Evolutionary conservation across 2,888 invertebrate species (phyloP).

Genomic region (Calliscelio sp.): DNA sequence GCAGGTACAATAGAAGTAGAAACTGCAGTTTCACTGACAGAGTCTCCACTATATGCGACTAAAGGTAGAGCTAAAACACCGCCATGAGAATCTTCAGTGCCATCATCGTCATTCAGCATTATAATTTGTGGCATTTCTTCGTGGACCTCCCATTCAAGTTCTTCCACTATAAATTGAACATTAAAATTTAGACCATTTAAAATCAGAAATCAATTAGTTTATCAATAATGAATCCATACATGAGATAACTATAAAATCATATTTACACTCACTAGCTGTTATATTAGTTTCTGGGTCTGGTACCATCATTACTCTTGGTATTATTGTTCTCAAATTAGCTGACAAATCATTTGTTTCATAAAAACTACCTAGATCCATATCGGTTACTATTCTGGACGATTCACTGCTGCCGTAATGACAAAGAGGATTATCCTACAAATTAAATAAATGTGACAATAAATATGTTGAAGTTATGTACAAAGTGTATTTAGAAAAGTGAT

Average conservation of each 20-base stretch:
- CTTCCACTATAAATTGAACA: no score
- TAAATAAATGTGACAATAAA: no score
- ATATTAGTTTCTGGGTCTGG: slow-evolving; percentile 87
- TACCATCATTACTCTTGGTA: slow-evolving; percentile 88
- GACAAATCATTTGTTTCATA: slow-evolving; percentile 91
- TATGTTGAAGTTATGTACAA: no score
- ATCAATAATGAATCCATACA: no score
- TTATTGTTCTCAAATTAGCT: slow-evolving; percentile 91
- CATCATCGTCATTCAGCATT: slow-evolving; percentile 84
- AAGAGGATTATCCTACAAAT: slow-evolving; percentile 85
- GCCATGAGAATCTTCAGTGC: slow-evolving; percentile 78
- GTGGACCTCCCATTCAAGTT: slow-evolving; percentile 92
- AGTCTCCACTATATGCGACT: slow-evolving; percentile 75
- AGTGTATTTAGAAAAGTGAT: no score
- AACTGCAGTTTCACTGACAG: slow-evolving; percentile 75
- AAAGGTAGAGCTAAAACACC: slow-evolving; percentile 79
- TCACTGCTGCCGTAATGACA: slow-evolving; percentile 85
- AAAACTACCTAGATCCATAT: slow-evolving; percentile 89
- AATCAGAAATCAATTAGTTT: no score
- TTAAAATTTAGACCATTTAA: no score
- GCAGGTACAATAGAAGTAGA: slow-evolving; percentile 78
- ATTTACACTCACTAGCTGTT: slow-evolving; percentile 88
- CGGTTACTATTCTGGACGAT: slow-evolving; percentile 85
- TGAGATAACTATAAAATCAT: not conserved
- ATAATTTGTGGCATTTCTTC: slow-evolving; percentile 86